Evolutionary conservation across 2,113 vertebrate species (phyloP), one percentile per base, ranked within the genome.

Genomic region (Prunella himalayana): DNA sequence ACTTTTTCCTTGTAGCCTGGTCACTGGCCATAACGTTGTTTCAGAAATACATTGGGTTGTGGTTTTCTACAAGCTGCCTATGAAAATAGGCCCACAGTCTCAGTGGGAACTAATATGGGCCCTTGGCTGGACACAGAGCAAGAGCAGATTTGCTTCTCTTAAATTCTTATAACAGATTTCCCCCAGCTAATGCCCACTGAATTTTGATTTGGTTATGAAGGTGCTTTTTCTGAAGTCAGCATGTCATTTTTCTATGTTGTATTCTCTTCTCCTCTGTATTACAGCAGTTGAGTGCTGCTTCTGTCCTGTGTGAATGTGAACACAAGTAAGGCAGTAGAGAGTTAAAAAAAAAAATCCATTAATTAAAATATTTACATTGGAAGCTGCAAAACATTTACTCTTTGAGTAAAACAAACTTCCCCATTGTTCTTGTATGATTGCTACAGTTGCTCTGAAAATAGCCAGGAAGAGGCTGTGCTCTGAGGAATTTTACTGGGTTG

Each of bases 341-440:
- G 94, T 96, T 96, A 95, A 92, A 88, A 86, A 83, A 86, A 83
- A 82, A 50, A 51, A 30, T 68, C 79, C 60, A 86, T 93, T 91
- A 92, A 95, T 96, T 94, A 88, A 95, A 96, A 96, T 96, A 96
- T 94, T 96, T 95, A 93, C 94, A 93, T 92, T 95, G 93, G 95
- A 91, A 96, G 56, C 94, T 94, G 90, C 85, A 94, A 94, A 96
- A 86, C 82, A 75, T 96, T 97, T 96, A 95, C 92, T 90, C 88
- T 88, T 77, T 60, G 82, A 78, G 76, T 95, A 96, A 96, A 96
- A 95, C 94, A 96, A 95, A 96, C 92, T 96, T 94, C 86, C 73
- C 92, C 92, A 93, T 97, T 95, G 95, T 96, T 97, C 93, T 88
- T 86, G 82, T 81, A 66, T 27, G 85, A 94, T 91, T 78, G 68